Evolutionary conservation across 1,140 invertebrate species (phyloP).

Genomic region (Berghia stephanieae): DNA sequence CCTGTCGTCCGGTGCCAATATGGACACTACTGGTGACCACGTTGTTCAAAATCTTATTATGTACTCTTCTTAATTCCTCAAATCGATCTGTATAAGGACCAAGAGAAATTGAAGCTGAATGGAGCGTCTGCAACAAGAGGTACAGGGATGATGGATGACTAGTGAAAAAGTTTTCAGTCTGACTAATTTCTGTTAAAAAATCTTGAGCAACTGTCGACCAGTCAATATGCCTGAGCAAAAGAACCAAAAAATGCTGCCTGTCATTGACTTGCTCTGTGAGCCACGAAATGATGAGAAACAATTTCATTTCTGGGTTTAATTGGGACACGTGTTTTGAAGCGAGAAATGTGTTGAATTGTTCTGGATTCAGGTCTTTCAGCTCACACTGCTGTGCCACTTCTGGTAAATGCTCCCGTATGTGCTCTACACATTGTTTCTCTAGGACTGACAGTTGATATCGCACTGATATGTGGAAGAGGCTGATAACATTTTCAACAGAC

Average conservation of each 20-base stretch:
- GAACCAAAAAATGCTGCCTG: conserved; percentile 50
- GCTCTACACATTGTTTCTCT: conserved; percentile 63
- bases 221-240: conserved; percentile 52
- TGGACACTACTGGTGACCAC: conserved; percentile 45
- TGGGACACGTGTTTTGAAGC: conserved; percentile 48
- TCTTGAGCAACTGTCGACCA: conserved; percentile 57
- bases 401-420: conserved; percentile 59
- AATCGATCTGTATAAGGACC: conserved; percentile 70
- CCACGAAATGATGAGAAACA: conserved; percentile 60
- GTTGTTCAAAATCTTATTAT: conserved; percentile 47
- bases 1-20: background rate
- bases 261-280: conserved; percentile 52
- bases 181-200: conserved; percentile 56
- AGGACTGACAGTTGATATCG: conserved; percentile 70
- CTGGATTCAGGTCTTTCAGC: conserved; percentile 61
- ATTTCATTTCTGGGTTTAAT: conserved; percentile 55
- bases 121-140: conserved; percentile 71
- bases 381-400: conserved; percentile 69
- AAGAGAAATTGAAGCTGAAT: conserved; percentile 70
- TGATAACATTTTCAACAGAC: conserved; percentile 73
- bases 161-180: conserved; percentile 61
- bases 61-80: conserved; percentile 69
- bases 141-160: conserved; percentile 65
- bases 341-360: conserved; percentile 62
- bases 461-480: conserved; percentile 70